Evolutionary conservation across 2,888 invertebrate genomes (phyloP), one percentile per base, ranked within the genome.

Genomic region (Hypercompe scribonia): DNA sequence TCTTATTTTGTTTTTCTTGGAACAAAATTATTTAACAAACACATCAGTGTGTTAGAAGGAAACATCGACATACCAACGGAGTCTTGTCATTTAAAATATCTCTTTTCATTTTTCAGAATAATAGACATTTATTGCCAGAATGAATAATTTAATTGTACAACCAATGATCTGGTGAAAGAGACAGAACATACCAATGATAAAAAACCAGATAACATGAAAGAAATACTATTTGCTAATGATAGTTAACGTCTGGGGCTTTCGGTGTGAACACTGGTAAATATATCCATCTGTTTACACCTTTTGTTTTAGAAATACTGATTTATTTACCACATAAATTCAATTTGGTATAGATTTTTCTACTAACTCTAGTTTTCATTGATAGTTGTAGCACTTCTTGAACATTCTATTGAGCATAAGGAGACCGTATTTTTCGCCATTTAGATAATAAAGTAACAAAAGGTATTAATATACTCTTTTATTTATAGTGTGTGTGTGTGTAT

Each of bases 231-330:
- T 69, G 39, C 68, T 64, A 72, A 68, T 21, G 46, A 73, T 58
- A 68, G 68, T 54, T 33, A 68, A 68, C 67, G 70, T 68, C 36
- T 64, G 58, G n/a, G 65, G 54, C 50, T 42, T 64, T 72, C 42
- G 63, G 70, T 70, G 72, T 42, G 73, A 70, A 70, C 34, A 70
- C 73, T 71, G 70, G 65, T 68, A 73, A 68, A 73, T 73, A 73
- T 70, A 76, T 73, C 72, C 66, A 42, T 66, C 34, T 76, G 70
- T 76, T 70, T 71, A 76, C 70, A 70, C 66, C 50, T n/a, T 66
- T 64, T 70, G 73, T 70, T 68, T 68, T 67, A 69, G 70, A 69
- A 68, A 77, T 66, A 71, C 70, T 65, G 50, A 76, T 70, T 74
- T 74, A 70, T 70, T 34, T 63, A 72, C 34, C 28, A 34, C 34